Evolutionary conservation across 1,140 invertebrate species (phyloP), one percentile per base, ranked within the genome.

Genomic region (Wiebesia pumilae): DNA sequence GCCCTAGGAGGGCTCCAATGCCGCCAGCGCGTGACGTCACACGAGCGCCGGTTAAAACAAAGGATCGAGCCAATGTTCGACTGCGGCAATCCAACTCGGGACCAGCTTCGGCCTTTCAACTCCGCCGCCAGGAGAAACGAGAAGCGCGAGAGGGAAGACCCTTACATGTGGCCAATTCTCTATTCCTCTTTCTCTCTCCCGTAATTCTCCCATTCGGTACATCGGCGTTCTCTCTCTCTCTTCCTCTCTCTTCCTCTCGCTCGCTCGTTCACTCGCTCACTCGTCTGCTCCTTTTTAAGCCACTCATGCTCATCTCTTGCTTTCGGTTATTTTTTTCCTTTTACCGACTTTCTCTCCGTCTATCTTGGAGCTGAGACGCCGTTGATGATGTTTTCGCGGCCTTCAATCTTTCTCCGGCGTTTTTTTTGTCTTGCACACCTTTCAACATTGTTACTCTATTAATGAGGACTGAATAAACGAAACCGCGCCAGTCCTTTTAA

Each of bases 21-120:
- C 30, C 33, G 58, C n/a, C 91, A 90, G 90, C 90, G 91, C 91
- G 91, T 92, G 91, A 93, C 92, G 92, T 92, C 91, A 92, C 91
- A 92, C 90, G 90, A 91, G 12, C 40, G 43, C 47, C 38, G 91
- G 90, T 89, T 91, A 92, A 93, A 93, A 93, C 92, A 93, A 93
- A 93, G 92, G 91, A 91, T 90, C 89, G 85, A 89, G 88, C 51
- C 19, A 54, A 54, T 21, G 51, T 54, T 62, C 35, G 69, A 30
- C n/a, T 9, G 33, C 33, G 69, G 33, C 33, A 30, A 38, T 71
- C 69, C 7, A 30, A 85, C 88, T 62, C 27, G 58, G 58, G 58
- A 24, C 58, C 58, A 62, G 24, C 58, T 27, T 62, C 27, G 88
- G 89, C 90, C 90, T 90, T 90, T 90, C 88, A 90, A 89, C 87